phyloP scores from a whole-genome alignment of 2,797 vertebrate genomes.

The Lepilemur ruficaudatus region DNA sequence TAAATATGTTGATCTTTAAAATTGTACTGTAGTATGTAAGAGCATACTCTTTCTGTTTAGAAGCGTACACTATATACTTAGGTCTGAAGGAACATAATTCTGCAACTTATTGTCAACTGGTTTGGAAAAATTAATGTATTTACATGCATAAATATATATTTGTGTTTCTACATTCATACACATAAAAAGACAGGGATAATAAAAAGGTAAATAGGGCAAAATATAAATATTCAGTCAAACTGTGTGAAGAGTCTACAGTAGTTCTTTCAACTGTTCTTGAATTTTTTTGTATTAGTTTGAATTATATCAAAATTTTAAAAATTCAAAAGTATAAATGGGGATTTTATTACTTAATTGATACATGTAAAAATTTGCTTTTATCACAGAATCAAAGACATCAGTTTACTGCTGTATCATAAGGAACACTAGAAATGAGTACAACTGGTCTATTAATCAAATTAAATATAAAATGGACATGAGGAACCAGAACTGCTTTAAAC shows the following conservation, averaged over 20 bases:
- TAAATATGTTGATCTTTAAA: neutral
- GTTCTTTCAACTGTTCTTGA: neutral
- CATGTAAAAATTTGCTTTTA: neutral
- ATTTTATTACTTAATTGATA: neutral
- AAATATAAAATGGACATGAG: neutral
- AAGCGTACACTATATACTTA: neutral
- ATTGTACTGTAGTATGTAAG: neutral
- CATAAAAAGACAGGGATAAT: neutral
- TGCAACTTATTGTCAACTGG: neutral
- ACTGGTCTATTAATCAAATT: neutral
- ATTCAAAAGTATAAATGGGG: neutral
- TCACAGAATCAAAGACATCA: neutral
- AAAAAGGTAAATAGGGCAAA: neutral
- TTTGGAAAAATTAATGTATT: neutral
- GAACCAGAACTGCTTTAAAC: neutral
- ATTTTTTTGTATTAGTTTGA: neutral
- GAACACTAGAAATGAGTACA: neutral
- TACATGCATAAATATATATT: neutral
- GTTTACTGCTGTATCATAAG: neutral
- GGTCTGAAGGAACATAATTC: neutral
- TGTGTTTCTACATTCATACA: neutral
- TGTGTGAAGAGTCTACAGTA: neutral
- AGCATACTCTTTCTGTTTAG: too few species aligned
- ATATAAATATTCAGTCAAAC: neutral
- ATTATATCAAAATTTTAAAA: neutral